Percentiles rank a stretch among this genome's conserved stretches.
phyloP scores from a whole-genome alignment of 1,140 invertebrate genomes.

The Acromyrmex echinatior region DNA sequence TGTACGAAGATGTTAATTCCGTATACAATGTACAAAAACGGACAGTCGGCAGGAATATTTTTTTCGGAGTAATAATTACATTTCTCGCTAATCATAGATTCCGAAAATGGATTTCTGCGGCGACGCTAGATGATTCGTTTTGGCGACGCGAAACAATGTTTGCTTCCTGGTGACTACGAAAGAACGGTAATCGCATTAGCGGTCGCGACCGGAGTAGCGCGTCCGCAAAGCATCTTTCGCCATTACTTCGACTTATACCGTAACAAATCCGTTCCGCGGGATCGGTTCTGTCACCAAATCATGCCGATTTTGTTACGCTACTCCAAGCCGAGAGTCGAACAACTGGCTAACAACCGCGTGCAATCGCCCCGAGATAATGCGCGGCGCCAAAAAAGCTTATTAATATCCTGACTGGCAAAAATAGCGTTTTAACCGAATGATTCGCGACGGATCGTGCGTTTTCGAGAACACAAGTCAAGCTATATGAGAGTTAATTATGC shows the following conservation, averaged over 20 bases:
- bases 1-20: background rate
- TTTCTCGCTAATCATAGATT: slow-evolving; percentile 15
- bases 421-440: slow-evolving; percentile 31
- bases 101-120: slow-evolving; percentile 57
- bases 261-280: slow-evolving; percentile 77
- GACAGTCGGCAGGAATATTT: background rate
- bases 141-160: slow-evolving; percentile 49
- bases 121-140: slow-evolving; percentile 50
- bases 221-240: slow-evolving; percentile 57
- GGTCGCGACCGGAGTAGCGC: slow-evolving; percentile 55
- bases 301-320: slow-evolving; percentile 25
- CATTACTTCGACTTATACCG: slow-evolving; percentile 74
- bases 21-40: background rate
- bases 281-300: slow-evolving; percentile 78
- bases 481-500: slow-evolving; percentile 36
- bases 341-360: slow-evolving; percentile 46
- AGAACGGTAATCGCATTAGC: slow-evolving; percentile 76
- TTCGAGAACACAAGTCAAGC: slow-evolving; percentile 1
- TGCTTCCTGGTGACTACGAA: slow-evolving; percentile 25
- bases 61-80: background rate
- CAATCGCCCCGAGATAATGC: slow-evolving; percentile 49
- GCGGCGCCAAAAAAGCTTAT: slow-evolving; percentile 59
- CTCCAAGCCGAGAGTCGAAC: slow-evolving; percentile 7
- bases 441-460: slow-evolving; percentile 48
- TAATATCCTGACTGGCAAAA: slow-evolving; percentile 58